Conservation (phyloP, 2,113 vertebrate genomes). For the Chascanopsetta lugubris region DNA sequence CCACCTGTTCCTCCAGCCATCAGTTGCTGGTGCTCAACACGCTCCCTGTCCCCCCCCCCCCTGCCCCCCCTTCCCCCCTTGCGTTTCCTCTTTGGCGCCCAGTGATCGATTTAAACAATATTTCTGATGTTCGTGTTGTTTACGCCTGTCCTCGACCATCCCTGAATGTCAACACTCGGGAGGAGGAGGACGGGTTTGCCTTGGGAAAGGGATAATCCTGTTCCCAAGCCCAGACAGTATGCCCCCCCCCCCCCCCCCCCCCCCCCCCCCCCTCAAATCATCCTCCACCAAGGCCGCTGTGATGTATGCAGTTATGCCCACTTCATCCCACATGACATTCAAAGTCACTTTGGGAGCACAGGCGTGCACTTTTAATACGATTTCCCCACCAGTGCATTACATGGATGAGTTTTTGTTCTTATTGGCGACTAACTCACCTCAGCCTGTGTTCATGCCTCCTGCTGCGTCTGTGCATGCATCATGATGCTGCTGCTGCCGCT, state of each 20-base stretch:
- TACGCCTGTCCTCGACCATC: constrained; percentile 71
- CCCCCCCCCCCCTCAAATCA: constrained; percentile 75
- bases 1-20: constrained; percentile 71
- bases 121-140: constrained; percentile 70
- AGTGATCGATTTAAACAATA: constrained; percentile 78
- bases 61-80: constrained; percentile 31
- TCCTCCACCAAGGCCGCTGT: constrained; percentile 70
- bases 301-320: constrained; percentile 68
- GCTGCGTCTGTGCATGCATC: constrained; percentile 40
- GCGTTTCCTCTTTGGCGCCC: constrained; percentile 29
- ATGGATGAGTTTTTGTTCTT: constrained; percentile 76
- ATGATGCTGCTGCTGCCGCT: no score
- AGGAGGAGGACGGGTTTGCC: constrained; percentile 61
- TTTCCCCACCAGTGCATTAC: constrained; percentile 78
- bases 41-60: constrained; percentile 36
- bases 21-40: constrained; percentile 35
- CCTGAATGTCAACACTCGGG: constrained; percentile 76
- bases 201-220: constrained; percentile 72
- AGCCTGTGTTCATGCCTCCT: constrained; percentile 55
- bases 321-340: constrained; percentile 72
- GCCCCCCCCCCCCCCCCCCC: no score
- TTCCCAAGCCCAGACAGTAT: constrained; percentile 66
- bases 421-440: constrained; percentile 67
- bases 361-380: constrained; percentile 75
- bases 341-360: constrained; percentile 76